Base-by-base conservation (phyloP, 1,140 invertebrate species). In the Diprion similis region DNA sequence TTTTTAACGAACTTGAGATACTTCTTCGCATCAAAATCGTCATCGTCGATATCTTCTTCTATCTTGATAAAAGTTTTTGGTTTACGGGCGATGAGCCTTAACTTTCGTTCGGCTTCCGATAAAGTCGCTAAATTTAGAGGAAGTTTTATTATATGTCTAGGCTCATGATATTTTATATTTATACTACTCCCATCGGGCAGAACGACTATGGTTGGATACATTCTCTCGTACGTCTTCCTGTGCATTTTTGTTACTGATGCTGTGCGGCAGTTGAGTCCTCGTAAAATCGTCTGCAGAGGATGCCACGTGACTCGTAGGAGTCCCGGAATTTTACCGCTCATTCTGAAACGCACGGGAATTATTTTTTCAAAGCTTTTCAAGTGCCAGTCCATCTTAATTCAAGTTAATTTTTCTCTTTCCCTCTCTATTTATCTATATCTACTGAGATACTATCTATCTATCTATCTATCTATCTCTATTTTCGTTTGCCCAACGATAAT, bases 141-240 rank as follows among this genome's bases (percentile, higher is more conserved):
- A 67, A 98, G 85, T 92, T 91, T 94, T 37, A 98, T 95, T 75
- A 98, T 95, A 88, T 91, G 91, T 73, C 94, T 88, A 9, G 96
- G 96, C 86, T 96, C 94, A 75, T 92, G 89, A 84, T 98, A 96
- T 77, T 93, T 89, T 45, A 96, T 93, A 51, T 90, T 94, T 74
- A 95, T 92, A 67, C 93, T 94, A 68, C 96, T 95, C 68, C 97
- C 97, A 91, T 98, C 93, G 2, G 95, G 88, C 46, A 92, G 87
- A 24, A 97, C 92, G 0, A 98, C 80, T 66, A 90, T 83, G 0
- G 94, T 94, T 72, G 93, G 94, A 90, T 96, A 97, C 64, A 88
- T 89, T 75, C 91, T 90, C n/a, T 90, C 82, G 84, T 95, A 96
- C 3, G 90, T 78, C 70, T 89, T 87, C 76, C 94, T 89, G 75